Evolutionary conservation across 2,113 vertebrate species (phyloP).

Genomic region (Fregata magnificens): DNA sequence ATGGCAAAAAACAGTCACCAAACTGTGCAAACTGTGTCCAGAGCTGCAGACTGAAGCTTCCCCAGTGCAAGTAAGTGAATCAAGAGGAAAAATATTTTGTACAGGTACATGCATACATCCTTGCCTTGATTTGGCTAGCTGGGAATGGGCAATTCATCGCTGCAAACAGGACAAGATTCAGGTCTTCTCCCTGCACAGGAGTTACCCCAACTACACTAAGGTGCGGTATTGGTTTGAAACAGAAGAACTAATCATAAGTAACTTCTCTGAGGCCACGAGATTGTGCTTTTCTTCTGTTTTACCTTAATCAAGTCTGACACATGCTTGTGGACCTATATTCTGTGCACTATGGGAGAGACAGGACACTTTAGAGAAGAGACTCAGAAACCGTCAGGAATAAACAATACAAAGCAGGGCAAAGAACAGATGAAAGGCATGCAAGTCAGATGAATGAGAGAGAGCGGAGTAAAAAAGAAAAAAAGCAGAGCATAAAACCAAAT

Average conservation of each 20-base stretch:
- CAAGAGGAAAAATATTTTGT: not conserved
- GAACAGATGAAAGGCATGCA: not conserved
- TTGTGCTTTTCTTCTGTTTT: not conserved
- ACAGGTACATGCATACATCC: not conserved
- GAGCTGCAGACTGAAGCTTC: not conserved
- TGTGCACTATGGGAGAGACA: not conserved
- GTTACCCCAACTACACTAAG: not conserved
- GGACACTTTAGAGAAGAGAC: not conserved
- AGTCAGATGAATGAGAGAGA: not conserved
- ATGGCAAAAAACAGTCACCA: accelerated
- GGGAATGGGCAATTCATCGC: not conserved
- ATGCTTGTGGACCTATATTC: not conserved
- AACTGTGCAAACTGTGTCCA: not conserved
- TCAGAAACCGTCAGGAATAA: not conserved
- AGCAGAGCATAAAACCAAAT: not conserved
- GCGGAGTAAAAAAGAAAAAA: not conserved
- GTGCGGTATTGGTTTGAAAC: not conserved
- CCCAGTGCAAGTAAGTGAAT: accelerated
- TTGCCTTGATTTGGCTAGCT: not conserved
- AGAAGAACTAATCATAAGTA: not conserved
- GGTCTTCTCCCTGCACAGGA: not conserved
- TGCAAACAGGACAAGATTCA: not conserved
- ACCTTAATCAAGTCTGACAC: not conserved
- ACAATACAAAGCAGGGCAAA: not conserved
- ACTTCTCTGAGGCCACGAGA: not conserved